Evolutionary conservation across 2,113 vertebrate species (phyloP), one percentile per base, ranked within the genome.

Genomic region (Indicator maculatus): DNA sequence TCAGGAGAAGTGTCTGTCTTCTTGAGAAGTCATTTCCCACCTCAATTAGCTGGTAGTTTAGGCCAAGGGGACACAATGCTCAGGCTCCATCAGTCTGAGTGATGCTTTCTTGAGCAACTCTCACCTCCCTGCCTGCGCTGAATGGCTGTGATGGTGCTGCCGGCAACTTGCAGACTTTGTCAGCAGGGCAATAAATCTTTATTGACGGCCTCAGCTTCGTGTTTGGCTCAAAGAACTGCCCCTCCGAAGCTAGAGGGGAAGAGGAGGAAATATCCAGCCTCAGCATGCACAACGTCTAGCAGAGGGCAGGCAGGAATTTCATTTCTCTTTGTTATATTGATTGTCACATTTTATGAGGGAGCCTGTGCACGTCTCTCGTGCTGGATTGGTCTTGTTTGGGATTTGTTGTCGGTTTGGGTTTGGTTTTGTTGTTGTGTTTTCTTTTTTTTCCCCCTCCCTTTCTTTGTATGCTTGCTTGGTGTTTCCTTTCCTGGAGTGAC

Each of bases 31-130:
- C 67, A 36, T 78, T 96, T 91, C 73, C 92, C 87, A 89, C 93
- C 79, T 96, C 86, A 91, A 86, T 96, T 96, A 96, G 91, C 92
- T 92, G 87, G 88, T 78, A 95, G 96, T 95, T 93, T 83, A 93
- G 93, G 88, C 88, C 94, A 96, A 96, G 93, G 93, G 75, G 3
- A 60, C 56, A 47, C 60, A 83, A 55, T 47, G 73, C 60, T 91
- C 83, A 72, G 73, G 39, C 58, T 55, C 30, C 45, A 36, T 86
- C 88, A 41, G 31, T 55, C 69, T 90, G 69, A 93, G 85, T 90
- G 83, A 77, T 93, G 82, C 53, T 81, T 93, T 86, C 82, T 89
- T 71, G 82, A 93, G 72, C 87, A 90, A n/a, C 12, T 44, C 41
- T 44, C 26, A 16, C 1, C 13, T 23, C 83, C 50, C 58, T 53